Conservation (phyloP, 2,113 vertebrate species). For the Corythoichthys haematopterus region DNA sequence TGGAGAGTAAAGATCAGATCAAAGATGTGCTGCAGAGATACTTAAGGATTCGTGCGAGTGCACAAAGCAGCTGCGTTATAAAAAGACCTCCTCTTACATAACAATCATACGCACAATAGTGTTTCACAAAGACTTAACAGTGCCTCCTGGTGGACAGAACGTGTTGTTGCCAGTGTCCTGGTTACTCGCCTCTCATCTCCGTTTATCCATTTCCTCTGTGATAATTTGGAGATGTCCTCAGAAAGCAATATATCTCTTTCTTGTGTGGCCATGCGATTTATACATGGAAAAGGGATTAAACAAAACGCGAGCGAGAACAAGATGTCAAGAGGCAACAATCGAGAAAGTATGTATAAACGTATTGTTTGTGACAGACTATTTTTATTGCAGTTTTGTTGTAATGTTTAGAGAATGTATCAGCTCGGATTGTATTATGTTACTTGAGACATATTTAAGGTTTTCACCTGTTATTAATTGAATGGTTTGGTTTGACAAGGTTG, state of each 20-base stretch:
- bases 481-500: constrained; percentile 13
- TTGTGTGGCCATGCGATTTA: constrained; percentile 47
- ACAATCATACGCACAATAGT: constrained; percentile 42
- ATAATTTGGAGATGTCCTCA: constrained; percentile 54
- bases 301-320: constrained; percentile 14
- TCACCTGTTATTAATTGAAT: constrained; percentile 25
- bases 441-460: constrained; percentile 36
- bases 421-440: constrained; percentile 34
- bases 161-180: constrained; percentile 56
- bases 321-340: constrained; percentile 21
- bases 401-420: constrained; percentile 53
- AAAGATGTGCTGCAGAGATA: constrained; percentile 23
- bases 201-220: constrained; percentile 29
- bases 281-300: constrained; percentile 37
- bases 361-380: constrained; percentile 1
- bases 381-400: constrained; percentile 65
- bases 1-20: constrained; percentile 12
- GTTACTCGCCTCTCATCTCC: constrained; percentile 42
- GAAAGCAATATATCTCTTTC: constrained; percentile 71
- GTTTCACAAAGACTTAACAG: constrained; percentile 51
- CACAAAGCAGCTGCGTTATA: constrained; percentile 17
- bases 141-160: constrained; percentile 71
- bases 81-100: constrained; percentile 38
- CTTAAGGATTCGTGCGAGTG: constrained; percentile 22
- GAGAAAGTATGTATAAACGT: constrained; percentile 15